Percentiles rank a stretch among this genome's conserved stretches.
phyloP scores from a whole-genome alignment of 1,140 invertebrate species.

The Sitophilus oryzae region DNA sequence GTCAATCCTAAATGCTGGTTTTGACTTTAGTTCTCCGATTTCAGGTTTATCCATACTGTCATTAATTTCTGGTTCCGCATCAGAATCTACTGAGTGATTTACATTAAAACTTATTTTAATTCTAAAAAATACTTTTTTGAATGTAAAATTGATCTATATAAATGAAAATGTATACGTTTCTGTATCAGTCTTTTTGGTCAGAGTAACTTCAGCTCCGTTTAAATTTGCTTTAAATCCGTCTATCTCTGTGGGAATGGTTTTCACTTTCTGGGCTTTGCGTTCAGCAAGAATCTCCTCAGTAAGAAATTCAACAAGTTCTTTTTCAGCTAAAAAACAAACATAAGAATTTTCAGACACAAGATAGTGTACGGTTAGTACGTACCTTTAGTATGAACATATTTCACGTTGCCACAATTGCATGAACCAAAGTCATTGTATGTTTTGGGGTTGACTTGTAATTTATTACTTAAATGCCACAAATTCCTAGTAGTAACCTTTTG shows the following conservation, averaged over 20 bases:
- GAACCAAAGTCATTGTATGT: conserved; percentile 49
- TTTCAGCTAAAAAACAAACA: conserved; percentile 58
- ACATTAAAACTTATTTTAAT: conserved; percentile 78
- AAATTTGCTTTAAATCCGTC: conserved; percentile 72
- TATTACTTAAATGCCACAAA: conserved; percentile 61
- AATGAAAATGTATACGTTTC: conserved; percentile 59
- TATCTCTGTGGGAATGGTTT: conserved; percentile 66
- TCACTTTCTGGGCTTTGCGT: conserved; percentile 70
- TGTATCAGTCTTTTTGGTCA: conserved; percentile 64
- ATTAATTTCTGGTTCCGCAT: conserved; percentile 59
- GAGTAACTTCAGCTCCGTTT: conserved; percentile 70
- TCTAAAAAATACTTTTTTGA: conserved; percentile 45
- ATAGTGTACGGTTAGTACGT: too few species aligned
- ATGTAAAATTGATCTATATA: conserved; percentile 22
- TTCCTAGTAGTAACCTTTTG: conserved; percentile 59
- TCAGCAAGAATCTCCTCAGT: conserved; percentile 85
- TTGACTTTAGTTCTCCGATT: conserved; percentile 75
- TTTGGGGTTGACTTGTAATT: conserved; percentile 37
- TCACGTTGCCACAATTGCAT: conserved; percentile 54
- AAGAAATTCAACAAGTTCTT: conserved; percentile 79
- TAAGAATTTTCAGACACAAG: neutral
- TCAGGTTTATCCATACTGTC: conserved; percentile 61
- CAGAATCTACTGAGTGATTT: conserved; percentile 83
- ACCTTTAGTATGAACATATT: conserved; percentile 64
- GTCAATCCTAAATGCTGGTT: conserved; percentile 81